Evolutionary conservation across 2,888 invertebrate species (phyloP).

Genomic region (Timandra comae): DNA sequence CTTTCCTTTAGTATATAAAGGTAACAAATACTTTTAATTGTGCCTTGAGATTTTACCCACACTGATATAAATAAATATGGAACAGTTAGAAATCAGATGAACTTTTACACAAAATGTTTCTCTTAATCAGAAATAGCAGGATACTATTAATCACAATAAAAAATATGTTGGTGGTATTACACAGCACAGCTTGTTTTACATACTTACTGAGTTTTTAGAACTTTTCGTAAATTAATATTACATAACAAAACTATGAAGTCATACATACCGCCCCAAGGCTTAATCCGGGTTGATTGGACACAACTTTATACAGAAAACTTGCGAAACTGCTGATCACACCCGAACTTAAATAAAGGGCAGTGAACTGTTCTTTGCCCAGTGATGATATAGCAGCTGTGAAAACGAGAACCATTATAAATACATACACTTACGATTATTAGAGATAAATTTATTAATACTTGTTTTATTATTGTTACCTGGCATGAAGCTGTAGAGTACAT

Average conservation of each 20-base stretch:
- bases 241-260: conserved; percentile 22
- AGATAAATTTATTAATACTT: not conserved
- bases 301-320: conserved; percentile 88
- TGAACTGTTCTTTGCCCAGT: conserved; percentile 93
- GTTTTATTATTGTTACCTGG: conserved; percentile 57
- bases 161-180: not conserved
- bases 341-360: conserved; percentile 91
- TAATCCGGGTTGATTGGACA: conserved; percentile 81
- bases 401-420: not conserved
- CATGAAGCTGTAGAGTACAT: conserved; percentile 92
- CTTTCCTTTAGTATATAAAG: no score
- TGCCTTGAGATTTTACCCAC: no score
- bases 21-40: no score
- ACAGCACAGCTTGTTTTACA: no score
- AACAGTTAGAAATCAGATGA: no score
- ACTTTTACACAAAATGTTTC: no score
- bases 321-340: conserved; percentile 91
- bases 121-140: no score
- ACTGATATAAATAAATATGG: no score
- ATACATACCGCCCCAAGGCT: conserved; percentile 94
- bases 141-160: no score
- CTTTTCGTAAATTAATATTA: no score
- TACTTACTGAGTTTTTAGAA: no score
- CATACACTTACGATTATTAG: not conserved
- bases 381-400: conserved; percentile 79